phyloP scores from a whole-genome alignment of 2,113 vertebrate genomes.

The Laticauda colubrina region DNA sequence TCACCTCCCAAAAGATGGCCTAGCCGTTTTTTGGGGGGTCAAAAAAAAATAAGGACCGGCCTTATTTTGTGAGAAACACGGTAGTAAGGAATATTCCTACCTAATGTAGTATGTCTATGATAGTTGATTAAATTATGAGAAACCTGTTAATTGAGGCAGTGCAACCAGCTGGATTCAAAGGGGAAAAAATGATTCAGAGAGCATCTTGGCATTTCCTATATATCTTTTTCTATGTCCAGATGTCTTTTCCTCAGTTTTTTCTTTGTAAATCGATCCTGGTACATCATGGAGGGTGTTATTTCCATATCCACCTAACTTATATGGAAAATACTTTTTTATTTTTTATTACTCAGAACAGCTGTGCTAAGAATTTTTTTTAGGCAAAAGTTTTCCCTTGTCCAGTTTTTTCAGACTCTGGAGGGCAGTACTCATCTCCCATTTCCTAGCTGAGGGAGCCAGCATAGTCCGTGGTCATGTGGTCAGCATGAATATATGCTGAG shows the following conservation, averaged over 20 bases:
- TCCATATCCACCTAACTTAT: not conserved
- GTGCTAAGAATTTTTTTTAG: not conserved
- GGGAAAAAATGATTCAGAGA: not conserved
- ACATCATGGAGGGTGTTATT: not conserved
- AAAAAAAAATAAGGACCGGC: too few species aligned
- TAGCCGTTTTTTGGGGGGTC: too few species aligned
- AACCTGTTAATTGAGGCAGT: not conserved
- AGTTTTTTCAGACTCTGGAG: not conserved
- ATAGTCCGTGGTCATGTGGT: too few species aligned
- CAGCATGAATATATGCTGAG: not conserved
- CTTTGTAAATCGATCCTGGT: not conserved
- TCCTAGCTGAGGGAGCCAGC: not conserved
- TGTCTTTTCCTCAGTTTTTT: not conserved
- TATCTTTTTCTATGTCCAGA: not conserved
- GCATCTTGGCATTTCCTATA: not conserved
- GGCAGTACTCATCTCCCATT: not conserved
- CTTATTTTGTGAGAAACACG: too few species aligned
- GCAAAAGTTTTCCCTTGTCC: not conserved
- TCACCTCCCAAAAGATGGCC: too few species aligned
- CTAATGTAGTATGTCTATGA: not conserved
- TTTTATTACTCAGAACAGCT: not conserved
- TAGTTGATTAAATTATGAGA: not conserved
- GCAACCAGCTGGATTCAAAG: not conserved
- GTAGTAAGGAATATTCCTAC: not conserved
- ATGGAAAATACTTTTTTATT: not conserved